These are phyloP conservation scores for Takifugu flavidus DNA, from an alignment of 2,113 vertebrate genomes.

Conservation along the genomic window DNA sequence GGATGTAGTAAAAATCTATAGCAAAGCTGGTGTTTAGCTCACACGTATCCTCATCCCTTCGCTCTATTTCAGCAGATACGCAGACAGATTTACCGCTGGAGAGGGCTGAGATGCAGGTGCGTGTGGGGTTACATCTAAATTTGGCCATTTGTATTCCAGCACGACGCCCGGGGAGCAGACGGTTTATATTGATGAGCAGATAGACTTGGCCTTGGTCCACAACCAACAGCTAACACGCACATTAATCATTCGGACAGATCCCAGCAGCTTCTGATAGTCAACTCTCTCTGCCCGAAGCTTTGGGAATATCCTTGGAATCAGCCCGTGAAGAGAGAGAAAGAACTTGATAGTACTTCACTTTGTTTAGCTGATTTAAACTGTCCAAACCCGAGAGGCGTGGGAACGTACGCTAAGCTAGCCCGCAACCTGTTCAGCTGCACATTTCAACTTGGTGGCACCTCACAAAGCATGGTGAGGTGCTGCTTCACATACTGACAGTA, in stretches of 20 bases:
- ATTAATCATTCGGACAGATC: constrained; percentile 54
- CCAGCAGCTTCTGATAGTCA: constrained; percentile 15
- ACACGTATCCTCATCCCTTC: not conserved
- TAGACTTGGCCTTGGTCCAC: constrained; percentile 55
- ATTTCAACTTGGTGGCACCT: too few species aligned
- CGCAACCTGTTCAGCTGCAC: too few species aligned
- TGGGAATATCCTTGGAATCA: not conserved
- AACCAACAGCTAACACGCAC: constrained; percentile 41
- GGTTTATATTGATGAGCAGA: constrained; percentile 62
- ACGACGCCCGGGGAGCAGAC: constrained; percentile 24
- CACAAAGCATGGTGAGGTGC: too few species aligned
- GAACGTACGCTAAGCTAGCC: too few species aligned
- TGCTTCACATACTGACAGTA: too few species aligned
- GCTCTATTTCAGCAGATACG: constrained; percentile 2
- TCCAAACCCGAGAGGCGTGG: not conserved
- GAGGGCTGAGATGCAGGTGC: constrained; percentile 49
- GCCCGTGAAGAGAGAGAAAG: too few species aligned
- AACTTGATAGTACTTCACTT: too few species aligned
- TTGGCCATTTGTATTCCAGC: constrained; percentile 59
- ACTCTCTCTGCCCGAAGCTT: constrained; percentile 27
- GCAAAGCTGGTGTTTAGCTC: not conserved
- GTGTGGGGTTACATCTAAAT: constrained; percentile 56
- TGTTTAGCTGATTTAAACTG: too few species aligned
- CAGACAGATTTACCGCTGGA: constrained; percentile 50
- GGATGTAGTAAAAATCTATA: not conserved